These are phyloP conservation scores for Lycia hirtaria DNA, from an alignment of 2,888 invertebrate genomes.

Conservation along the genomic window DNA sequence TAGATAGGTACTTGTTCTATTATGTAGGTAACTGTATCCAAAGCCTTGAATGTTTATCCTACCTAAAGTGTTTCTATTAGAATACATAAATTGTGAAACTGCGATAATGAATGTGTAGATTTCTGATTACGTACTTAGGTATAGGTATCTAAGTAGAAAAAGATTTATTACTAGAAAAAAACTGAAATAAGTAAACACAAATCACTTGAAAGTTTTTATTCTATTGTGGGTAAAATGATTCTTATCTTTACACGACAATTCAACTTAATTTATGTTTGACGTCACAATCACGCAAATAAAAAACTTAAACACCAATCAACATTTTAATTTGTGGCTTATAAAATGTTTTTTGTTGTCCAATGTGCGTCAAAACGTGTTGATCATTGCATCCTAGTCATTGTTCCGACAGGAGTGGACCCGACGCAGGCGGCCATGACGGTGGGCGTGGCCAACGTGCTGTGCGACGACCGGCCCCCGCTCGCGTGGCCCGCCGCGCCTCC, in stretches of 20 bases:
- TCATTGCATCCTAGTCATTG: slow-evolving; percentile 65
- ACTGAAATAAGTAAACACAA: too few species aligned
- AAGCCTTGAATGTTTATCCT: too few species aligned
- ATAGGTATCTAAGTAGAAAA: too few species aligned
- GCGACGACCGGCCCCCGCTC: slow-evolving; percentile 86
- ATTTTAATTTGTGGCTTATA: neutral
- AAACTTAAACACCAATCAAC: neutral
- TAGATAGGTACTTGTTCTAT: too few species aligned
- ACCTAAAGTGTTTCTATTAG: too few species aligned
- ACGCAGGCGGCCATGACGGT: slow-evolving; percentile 88
- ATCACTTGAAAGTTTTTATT: too few species aligned
- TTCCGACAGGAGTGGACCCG: slow-evolving; percentile 83
- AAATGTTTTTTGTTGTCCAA: neutral
- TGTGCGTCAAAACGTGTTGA: slow-evolving; percentile 46
- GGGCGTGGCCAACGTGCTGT: slow-evolving; percentile 88
- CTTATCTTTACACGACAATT: neutral
- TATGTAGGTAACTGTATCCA: too few species aligned
- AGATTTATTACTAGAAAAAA: too few species aligned
- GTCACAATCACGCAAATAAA: neutral
- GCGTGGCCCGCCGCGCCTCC: slow-evolving; percentile 84
- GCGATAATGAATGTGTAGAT: too few species aligned
- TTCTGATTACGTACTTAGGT: too few species aligned
- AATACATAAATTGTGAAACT: too few species aligned
- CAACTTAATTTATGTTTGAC: neutral
- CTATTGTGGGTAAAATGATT: too few species aligned